These are phyloP conservation scores for Cirrhinus mrigala DNA, from an alignment of 2,797 vertebrate species.

Conservation along the genomic window DNA sequence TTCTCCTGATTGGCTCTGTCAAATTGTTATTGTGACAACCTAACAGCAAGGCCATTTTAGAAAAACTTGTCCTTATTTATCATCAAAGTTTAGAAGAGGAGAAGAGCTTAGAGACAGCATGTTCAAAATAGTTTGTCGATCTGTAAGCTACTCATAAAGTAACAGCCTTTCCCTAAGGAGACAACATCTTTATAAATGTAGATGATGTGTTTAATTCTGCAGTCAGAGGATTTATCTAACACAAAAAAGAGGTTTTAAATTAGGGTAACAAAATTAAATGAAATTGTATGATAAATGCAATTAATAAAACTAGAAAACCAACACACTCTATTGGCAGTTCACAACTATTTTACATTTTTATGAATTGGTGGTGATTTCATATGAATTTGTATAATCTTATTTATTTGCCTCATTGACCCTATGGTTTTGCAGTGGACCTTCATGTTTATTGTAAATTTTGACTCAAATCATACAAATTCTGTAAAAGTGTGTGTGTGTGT, in stretches of 20 bases:
- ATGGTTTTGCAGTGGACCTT: background rate
- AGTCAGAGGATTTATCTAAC: background rate
- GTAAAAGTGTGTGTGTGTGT: no score
- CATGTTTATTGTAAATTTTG: background rate
- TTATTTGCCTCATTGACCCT: background rate
- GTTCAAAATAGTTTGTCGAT: background rate
- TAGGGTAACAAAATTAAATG: background rate
- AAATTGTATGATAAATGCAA: background rate
- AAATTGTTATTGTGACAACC: constrained; percentile 12
- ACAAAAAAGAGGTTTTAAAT: background rate
- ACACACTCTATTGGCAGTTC: background rate
- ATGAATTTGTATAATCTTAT: background rate
- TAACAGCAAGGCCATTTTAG: background rate
- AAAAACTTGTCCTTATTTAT: background rate
- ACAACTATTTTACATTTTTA: background rate
- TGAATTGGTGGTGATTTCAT: background rate
- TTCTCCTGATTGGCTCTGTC: constrained; percentile 17
- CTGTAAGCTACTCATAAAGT: background rate
- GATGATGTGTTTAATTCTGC: background rate
- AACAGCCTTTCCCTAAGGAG: background rate
- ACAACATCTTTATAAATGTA: background rate
- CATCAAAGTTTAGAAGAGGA: background rate
- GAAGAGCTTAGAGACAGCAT: background rate
- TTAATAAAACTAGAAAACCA: background rate
- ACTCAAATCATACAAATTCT: background rate